Conservation (phyloP, 1,140 invertebrate genomes). For the Heliconius nattereri region DNA sequence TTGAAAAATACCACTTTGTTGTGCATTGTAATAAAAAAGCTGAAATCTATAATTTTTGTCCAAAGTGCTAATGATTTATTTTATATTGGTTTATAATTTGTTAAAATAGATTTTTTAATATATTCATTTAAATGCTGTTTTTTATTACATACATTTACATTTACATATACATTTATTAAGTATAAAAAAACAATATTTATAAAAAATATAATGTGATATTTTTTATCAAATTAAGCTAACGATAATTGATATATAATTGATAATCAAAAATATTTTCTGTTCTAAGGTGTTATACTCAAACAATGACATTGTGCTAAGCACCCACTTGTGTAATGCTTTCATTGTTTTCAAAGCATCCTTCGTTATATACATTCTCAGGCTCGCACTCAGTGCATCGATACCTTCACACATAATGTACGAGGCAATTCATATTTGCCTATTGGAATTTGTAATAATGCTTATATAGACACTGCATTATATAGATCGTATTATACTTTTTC, state of each 20-base stretch:
- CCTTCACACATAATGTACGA: neutral
- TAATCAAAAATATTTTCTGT: neutral
- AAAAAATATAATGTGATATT: too few species aligned
- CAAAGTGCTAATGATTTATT: too few species aligned
- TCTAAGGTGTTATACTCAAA: constrained; percentile 29
- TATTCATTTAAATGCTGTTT: too few species aligned
- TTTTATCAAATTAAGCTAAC: neutral
- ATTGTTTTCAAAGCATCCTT: constrained; percentile 58
- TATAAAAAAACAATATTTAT: too few species aligned
- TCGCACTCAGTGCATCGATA: constrained; percentile 21
- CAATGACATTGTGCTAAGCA: constrained; percentile 37
- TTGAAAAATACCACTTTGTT: too few species aligned
- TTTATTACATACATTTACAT: too few species aligned
- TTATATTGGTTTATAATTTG: too few species aligned
- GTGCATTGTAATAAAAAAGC: too few species aligned
- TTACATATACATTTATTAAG: too few species aligned
- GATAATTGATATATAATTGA: too few species aligned
- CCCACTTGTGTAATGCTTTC: constrained; percentile 40
- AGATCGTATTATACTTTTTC: neutral
- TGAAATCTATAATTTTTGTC: too few species aligned
- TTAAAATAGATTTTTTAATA: too few species aligned
- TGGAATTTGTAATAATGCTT: neutral
- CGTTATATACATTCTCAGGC: constrained; percentile 29
- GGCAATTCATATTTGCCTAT: constrained; percentile 9
- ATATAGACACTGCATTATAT: neutral